These are phyloP conservation scores for Chlorodrepanis virens DNA, from an alignment of 2,113 vertebrate genomes.

Conservation along the genomic window DNA sequence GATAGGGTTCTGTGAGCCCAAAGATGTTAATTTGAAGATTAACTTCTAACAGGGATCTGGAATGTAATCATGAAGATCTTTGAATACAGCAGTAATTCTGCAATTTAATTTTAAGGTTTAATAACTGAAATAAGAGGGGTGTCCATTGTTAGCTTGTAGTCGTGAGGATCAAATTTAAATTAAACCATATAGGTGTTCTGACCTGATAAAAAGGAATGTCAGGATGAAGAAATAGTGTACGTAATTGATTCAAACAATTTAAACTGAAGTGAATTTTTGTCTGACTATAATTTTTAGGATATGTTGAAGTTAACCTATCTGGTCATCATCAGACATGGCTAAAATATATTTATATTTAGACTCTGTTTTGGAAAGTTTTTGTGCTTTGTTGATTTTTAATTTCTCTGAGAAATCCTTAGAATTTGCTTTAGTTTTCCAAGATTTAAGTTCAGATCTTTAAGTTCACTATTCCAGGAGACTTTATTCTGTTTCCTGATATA, in stretches of 20 bases:
- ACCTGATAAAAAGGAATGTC: not conserved
- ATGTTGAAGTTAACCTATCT: not conserved
- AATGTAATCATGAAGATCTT: not conserved
- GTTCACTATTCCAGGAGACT: not conserved
- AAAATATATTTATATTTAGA: not conserved
- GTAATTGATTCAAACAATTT: not conserved
- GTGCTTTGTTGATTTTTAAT: not conserved
- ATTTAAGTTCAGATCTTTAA: not conserved
- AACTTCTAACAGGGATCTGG: not conserved
- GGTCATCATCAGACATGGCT: not conserved
- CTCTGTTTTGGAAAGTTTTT: not conserved
- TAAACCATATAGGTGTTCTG: not conserved
- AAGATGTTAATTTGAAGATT: not conserved
- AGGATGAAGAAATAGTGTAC: not conserved
- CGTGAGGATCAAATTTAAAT: not conserved
- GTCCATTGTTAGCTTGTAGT: not conserved
- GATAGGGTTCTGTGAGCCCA: not conserved
- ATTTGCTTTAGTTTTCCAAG: not conserved
- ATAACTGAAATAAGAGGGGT: not conserved
- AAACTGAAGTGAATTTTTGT: not conserved
- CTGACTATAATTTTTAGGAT: not conserved
- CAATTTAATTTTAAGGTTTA: not conserved
- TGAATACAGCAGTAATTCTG: not conserved
- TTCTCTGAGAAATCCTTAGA: not conserved
- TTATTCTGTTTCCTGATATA: not conserved